These are phyloP conservation scores for Polietes domitor DNA, from an alignment of 2,888 invertebrate genomes.

Conservation along the genomic window DNA sequence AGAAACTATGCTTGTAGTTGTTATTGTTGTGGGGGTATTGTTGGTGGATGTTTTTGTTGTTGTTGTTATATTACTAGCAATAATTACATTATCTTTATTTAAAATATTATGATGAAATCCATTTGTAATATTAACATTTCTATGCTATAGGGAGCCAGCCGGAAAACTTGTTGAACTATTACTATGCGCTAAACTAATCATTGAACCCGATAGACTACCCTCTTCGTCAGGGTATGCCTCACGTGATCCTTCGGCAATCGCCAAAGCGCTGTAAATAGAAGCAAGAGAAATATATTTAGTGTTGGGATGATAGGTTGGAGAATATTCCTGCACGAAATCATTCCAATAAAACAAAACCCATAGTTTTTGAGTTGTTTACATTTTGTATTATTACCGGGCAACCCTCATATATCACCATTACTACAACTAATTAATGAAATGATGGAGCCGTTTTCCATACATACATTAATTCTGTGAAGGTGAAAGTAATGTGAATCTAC, in stretches of 20 bases:
- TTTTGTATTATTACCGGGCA: too few species aligned
- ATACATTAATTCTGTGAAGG: too few species aligned
- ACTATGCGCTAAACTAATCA: slow-evolving; percentile 96
- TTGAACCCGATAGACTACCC: slow-evolving; percentile 95
- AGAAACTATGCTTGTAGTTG: background rate
- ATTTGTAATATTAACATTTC: slow-evolving; percentile 69
- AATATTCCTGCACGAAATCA: too few species aligned
- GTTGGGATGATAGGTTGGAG: too few species aligned
- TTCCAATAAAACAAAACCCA: too few species aligned
- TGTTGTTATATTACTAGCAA: slow-evolving; percentile 54
- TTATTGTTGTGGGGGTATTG: slow-evolving; percentile 18
- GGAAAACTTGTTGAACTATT: slow-evolving; percentile 96
- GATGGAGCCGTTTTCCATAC: too few species aligned
- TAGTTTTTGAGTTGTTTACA: too few species aligned
- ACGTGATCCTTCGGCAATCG: slow-evolving; percentile 94
- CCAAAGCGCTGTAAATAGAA: slow-evolving; percentile 87
- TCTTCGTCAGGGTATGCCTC: slow-evolving; percentile 95
- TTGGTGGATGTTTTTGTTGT: slow-evolving; percentile 50
- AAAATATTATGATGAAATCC: slow-evolving; percentile 69
- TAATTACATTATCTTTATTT: slow-evolving; percentile 78
- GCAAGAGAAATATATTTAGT: slow-evolving; percentile 46
- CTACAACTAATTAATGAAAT: too few species aligned
- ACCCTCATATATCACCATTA: too few species aligned
- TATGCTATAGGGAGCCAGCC: slow-evolving; percentile 87
- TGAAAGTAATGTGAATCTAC: too few species aligned